These are phyloP conservation scores for Poecilia gillii DNA, from an alignment of 2,797 vertebrate genomes.

Conservation along the genomic window DNA sequence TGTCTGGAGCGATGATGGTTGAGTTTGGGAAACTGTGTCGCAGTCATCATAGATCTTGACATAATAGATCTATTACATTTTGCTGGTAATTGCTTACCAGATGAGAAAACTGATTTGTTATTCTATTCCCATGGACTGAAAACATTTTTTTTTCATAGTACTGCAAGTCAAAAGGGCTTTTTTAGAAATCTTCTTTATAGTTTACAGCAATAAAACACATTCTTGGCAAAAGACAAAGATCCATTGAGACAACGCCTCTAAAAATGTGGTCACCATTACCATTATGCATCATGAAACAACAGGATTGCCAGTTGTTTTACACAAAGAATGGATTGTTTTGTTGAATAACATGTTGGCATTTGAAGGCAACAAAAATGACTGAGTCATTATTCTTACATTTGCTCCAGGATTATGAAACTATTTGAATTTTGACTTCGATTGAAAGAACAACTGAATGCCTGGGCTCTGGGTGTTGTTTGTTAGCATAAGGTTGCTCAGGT, in stretches of 20 bases:
- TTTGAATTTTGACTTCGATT: background rate
- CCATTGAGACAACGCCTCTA: background rate
- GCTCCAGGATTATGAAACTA: background rate
- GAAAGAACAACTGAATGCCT: background rate
- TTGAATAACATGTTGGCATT: background rate
- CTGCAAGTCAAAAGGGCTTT: background rate
- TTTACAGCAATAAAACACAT: background rate
- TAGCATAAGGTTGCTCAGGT: background rate
- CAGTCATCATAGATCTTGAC: conserved; percentile 12
- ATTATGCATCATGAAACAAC: background rate
- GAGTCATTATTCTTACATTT: background rate
- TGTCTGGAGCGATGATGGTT: conserved; percentile 43
- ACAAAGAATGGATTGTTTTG: background rate
- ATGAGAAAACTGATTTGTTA: background rate
- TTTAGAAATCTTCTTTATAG: background rate
- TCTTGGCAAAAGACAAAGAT: background rate
- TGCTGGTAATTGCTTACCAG: background rate
- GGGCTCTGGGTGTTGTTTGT: background rate
- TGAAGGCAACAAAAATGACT: background rate
- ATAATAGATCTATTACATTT: conserved; percentile 5
- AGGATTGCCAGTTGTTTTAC: background rate
- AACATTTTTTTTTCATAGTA: background rate
- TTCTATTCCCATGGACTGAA: background rate
- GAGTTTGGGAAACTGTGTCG: conserved; percentile 39
- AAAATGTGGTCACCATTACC: background rate